These are phyloP conservation scores for Trissolcus japonicus DNA, from an alignment of 2,888 invertebrate species.

Conservation along the genomic window DNA sequence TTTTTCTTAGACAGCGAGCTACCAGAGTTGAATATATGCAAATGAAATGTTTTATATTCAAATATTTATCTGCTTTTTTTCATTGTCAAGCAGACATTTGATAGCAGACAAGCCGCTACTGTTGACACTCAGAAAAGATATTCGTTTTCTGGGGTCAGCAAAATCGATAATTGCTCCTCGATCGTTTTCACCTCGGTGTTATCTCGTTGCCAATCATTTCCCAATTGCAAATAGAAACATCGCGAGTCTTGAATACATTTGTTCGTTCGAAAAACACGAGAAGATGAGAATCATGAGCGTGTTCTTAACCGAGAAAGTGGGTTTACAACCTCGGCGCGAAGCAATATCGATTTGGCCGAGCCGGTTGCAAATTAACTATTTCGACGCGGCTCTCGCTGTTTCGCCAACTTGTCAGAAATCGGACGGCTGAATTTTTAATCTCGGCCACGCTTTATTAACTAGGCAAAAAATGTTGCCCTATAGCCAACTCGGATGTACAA, in stretches of 20 bases:
- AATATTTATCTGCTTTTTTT: not conserved
- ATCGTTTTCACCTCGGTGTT: too few species aligned
- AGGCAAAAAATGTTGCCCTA: not conserved
- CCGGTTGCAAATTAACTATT: conserved; percentile 35
- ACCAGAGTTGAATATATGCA: too few species aligned
- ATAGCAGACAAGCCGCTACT: too few species aligned
- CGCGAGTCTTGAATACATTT: not conserved
- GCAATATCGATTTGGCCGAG: conserved; percentile 35
- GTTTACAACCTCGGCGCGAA: conserved; percentile 39
- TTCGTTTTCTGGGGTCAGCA: conserved; percentile 30
- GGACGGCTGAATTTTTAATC: conserved; percentile 9
- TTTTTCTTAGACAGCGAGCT: too few species aligned
- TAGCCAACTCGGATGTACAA: not conserved
- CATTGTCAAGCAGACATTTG: not conserved
- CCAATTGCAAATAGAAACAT: not conserved
- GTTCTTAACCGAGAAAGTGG: conserved; percentile 31
- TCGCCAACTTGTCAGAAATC: conserved; percentile 1
- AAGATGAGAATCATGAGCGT: conserved; percentile 22
- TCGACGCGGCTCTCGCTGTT: conserved; percentile 16
- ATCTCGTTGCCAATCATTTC: not conserved
- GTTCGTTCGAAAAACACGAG: not conserved
- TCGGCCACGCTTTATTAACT: conserved; percentile 1
- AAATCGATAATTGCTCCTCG: conserved; percentile 20
- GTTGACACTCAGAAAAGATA: conserved; percentile 19
- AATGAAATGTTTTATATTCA: too few species aligned